phyloP scores from a whole-genome alignment of 2,888 invertebrate genomes.

The Trisateles emortualis region DNA sequence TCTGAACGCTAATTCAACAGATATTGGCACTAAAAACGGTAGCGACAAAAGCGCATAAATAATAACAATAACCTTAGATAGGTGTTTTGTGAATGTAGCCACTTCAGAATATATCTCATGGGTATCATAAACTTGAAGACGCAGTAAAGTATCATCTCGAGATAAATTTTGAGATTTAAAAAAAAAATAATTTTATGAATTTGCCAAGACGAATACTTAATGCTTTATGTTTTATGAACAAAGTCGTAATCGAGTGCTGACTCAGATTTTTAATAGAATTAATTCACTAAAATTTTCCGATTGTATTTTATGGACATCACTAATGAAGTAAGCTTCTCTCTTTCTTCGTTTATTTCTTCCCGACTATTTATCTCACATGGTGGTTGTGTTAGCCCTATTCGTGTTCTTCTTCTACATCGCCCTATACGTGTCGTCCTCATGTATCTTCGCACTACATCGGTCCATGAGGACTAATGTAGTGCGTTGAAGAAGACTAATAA shows the following conservation, averaged over 20 bases:
- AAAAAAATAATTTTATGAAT: constrained; percentile 35
- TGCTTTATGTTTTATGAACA: constrained; percentile 21
- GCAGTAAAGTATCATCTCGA: constrained; percentile 35
- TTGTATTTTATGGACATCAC: too few relatives aligned
- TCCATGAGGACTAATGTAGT: too few relatives aligned
- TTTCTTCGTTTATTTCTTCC: too few relatives aligned
- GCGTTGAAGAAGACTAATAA: too few relatives aligned
- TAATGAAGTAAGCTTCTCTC: too few relatives aligned
- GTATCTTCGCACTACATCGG: too few relatives aligned
- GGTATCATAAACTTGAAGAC: constrained; percentile 42
- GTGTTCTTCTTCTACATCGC: too few relatives aligned
- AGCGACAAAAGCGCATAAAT: constrained; percentile 33
- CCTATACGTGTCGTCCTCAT: too few relatives aligned
- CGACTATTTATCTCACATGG: too few relatives aligned
- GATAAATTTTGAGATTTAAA: constrained; percentile 40
- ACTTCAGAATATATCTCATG: constrained; percentile 38
- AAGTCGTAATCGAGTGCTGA: constrained; percentile 14
- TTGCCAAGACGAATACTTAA: constrained; percentile 32
- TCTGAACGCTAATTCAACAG: background rate
- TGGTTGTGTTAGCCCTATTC: too few relatives aligned
- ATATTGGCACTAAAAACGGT: constrained; percentile 27
- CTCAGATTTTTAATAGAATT: background rate
- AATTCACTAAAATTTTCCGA: background rate
- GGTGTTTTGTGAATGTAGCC: constrained; percentile 36
- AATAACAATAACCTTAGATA: constrained; percentile 44